phyloP scores from a whole-genome alignment of 2,113 vertebrate genomes.

The Marmota flaviventris region DNA sequence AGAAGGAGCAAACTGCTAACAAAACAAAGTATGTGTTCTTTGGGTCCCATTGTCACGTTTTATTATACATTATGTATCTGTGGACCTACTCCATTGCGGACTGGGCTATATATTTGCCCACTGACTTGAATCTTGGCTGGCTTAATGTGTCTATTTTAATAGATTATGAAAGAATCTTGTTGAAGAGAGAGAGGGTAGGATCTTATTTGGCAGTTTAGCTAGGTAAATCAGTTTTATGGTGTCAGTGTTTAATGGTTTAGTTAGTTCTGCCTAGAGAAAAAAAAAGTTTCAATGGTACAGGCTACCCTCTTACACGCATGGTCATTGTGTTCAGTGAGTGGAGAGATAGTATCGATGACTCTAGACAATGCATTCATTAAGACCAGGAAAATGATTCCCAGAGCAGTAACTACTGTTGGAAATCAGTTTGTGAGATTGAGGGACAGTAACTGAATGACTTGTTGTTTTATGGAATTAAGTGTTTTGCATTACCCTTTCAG shows the following conservation, averaged over 20 bases:
- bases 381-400: neutral
- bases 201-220: neutral
- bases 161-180: constrained; percentile 25
- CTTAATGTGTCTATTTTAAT: constrained; percentile 33
- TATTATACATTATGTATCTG: neutral
- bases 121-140: neutral
- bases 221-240: neutral
- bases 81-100: neutral
- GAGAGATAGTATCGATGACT: neutral
- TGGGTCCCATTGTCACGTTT: neutral
- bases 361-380: neutral
- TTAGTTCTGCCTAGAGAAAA: constrained; percentile 54
- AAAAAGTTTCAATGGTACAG: neutral
- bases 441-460: neutral
- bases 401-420: neutral
- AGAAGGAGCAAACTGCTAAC: constrained; percentile 13
- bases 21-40: constrained; percentile 21
- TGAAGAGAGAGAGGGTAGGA: neutral
- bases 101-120: neutral
- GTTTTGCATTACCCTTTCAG: constrained; percentile 16
- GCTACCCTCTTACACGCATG: neutral
- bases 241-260: constrained; percentile 18
- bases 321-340: neutral
- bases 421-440: neutral
- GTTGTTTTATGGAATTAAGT: constrained; percentile 11